phyloP scores from a whole-genome alignment of 2,888 invertebrate species.

The Drosophila meridiana region DNA sequence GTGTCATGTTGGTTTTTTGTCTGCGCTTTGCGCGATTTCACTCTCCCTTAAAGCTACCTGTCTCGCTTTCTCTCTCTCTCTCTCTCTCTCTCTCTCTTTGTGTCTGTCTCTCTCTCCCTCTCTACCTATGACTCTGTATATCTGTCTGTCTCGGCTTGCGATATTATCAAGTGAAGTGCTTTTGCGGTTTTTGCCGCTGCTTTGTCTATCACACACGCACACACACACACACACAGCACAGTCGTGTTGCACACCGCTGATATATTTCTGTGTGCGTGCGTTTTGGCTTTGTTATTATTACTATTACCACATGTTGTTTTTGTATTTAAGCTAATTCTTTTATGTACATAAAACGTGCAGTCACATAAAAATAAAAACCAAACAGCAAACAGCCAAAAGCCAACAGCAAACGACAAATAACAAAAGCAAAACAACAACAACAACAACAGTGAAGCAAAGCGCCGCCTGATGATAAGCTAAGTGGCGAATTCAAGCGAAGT shows the following conservation, averaged over 20 bases:
- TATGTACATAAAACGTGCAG: slow-evolving; percentile 77
- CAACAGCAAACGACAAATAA: slow-evolving; percentile 62
- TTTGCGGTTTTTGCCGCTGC: slow-evolving; percentile 66
- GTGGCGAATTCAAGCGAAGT: slow-evolving; percentile 80
- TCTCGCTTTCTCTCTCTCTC: not conserved
- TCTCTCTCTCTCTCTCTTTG: not conserved
- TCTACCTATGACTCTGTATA: not conserved
- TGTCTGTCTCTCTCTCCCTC: not conserved
- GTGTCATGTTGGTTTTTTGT: slow-evolving; percentile 56
- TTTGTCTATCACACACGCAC: slow-evolving; percentile 62
- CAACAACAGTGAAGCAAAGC: slow-evolving; percentile 27
- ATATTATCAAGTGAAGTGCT: slow-evolving; percentile 81
- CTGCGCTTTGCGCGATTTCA: slow-evolving; percentile 46
- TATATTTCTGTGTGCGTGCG: slow-evolving; percentile 57
- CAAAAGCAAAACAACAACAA: slow-evolving; percentile 36
- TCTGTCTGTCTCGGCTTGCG: slow-evolving; percentile 29
- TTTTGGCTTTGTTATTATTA: slow-evolving; percentile 78
- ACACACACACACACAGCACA: not conserved
- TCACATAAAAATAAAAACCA: slow-evolving; percentile 75
- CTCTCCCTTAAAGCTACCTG: not conserved
- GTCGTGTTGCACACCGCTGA: slow-evolving; percentile 26
- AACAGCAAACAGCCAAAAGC: slow-evolving; percentile 60
- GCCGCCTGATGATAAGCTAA: slow-evolving; percentile 71
- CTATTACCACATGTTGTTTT: slow-evolving; percentile 80
- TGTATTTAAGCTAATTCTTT: slow-evolving; percentile 81